Evolutionary conservation across 2,888 invertebrate species (phyloP), one percentile per base, ranked within the genome.

Genomic region (Eurois occulta): DNA sequence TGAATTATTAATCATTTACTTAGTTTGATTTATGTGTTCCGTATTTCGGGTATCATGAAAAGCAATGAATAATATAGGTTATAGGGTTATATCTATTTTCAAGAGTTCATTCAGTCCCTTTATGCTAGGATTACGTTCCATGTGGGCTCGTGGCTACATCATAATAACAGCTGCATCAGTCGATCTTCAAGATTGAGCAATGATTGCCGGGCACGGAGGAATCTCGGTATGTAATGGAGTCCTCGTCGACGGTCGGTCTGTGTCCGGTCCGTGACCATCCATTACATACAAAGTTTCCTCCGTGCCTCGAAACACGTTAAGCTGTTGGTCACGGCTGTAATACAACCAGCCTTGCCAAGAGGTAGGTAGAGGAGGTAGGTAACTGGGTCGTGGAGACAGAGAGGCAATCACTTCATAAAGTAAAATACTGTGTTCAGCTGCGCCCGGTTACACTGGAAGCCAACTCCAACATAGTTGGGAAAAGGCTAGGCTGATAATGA

Each of bases 1-100:
- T 81, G n/a, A 80, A 80, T 66, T 60, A 71, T 66, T 48, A 48
- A 81, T 73, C 24, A 43, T 48, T 62, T 66, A 24, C 16, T 18
- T 58, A 38, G 46, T 41, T 80, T 48, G 16, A 72, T 66, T n/a
- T 18, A 43, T 38, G 35, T 64, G 35, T 78, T 78, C 79, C 64
- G 35, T 79, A 38, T 46, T 66, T 24, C 1, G 41, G 62, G 24
- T 38, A 21, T 38, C 8, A n/a, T 38, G 1, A 16, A n/a, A 65
- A 41, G 21, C 32, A 4, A 32, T 10, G 10, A 10, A 24, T 7
- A n/a, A n/a, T n/a, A n/a, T n/a, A n/a, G n/a, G n/a, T n/a, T 48
- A 48, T 48, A 10, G 24, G 10, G 52, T 52, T 52, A 52, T 52
- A 24, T 16, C 24, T 52, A 52, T 24, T 48, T 46, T 48, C 0